These are phyloP conservation scores for Oreamnos americanus DNA, from an alignment of 2,113 vertebrate species.

Conservation along the genomic window DNA sequence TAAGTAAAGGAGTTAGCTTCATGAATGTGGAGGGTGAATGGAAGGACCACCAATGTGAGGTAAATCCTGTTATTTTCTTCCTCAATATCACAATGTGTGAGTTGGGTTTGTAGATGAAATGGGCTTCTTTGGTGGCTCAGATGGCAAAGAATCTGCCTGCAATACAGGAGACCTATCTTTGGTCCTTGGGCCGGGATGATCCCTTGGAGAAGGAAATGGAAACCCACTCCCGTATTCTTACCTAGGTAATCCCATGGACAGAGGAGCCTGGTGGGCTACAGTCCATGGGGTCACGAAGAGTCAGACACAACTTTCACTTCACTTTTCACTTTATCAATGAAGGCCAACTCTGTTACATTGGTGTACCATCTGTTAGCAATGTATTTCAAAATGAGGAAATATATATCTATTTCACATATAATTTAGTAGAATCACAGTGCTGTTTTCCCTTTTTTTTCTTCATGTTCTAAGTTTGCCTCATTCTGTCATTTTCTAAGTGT, in stretches of 20 bases:
- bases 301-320: not conserved
- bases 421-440: not conserved
- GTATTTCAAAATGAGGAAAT: not conserved
- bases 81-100: not conserved
- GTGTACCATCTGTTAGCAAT: not conserved
- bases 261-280: not conserved
- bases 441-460: not conserved
- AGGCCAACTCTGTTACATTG: not conserved
- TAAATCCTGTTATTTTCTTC: not conserved
- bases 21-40: accelerated
- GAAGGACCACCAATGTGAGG: not conserved
- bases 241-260: not conserved
- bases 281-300: not conserved
- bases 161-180: not conserved
- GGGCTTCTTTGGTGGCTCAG: not conserved
- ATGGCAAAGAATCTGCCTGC: not conserved
- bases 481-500: not conserved
- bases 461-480: not conserved
- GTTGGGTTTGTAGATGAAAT: not conserved
- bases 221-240: not conserved
- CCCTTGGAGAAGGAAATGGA: not conserved
- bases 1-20: not conserved
- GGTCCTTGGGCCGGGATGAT: accelerated
- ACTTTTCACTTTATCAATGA: not conserved
- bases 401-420: not conserved